Percentiles rank a stretch among this genome's conserved stretches.
These are phyloP conservation scores for Oreochromis spilurus DNA, from an alignment of 2,113 vertebrate genomes.

Conservation along the genomic window DNA sequence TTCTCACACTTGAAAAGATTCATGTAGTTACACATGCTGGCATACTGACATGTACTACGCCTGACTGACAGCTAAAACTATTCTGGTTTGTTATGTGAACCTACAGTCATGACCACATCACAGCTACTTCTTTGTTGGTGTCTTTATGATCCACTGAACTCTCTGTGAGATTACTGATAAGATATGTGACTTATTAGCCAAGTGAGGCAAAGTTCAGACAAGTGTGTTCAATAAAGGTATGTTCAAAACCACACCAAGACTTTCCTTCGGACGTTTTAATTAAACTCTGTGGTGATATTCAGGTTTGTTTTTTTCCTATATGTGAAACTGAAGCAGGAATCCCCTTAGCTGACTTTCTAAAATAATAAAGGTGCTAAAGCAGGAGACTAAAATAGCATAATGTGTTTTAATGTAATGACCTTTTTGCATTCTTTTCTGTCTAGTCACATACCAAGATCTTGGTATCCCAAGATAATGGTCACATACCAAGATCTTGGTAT, in stretches of 20 bases:
- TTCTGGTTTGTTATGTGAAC: not conserved
- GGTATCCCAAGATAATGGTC: not conserved
- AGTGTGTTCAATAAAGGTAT: not conserved
- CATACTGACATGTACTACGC: not conserved
- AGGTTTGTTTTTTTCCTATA: not conserved
- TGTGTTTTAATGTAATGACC: not conserved
- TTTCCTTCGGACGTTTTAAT: not conserved
- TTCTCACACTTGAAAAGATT: not conserved
- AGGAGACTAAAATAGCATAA: not conserved
- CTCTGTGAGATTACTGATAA: not conserved
- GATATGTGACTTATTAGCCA: not conserved
- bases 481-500: not conserved
- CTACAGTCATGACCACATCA: not conserved
- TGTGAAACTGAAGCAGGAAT: not conserved
- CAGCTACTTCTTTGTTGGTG: not conserved
- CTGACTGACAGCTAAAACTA: not conserved
- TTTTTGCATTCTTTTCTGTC: not conserved
- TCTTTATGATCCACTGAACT: not conserved
- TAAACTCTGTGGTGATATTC: not conserved
- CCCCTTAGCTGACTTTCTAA: not conserved
- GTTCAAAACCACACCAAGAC: not conserved
- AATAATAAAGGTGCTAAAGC: not conserved
- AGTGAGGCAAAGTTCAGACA: not conserved
- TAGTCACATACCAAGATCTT: not conserved
- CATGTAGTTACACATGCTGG: not conserved